These are phyloP conservation scores for Aldabrachelys gigantea DNA, from an alignment of 2,113 vertebrate genomes.

Conservation along the genomic window DNA sequence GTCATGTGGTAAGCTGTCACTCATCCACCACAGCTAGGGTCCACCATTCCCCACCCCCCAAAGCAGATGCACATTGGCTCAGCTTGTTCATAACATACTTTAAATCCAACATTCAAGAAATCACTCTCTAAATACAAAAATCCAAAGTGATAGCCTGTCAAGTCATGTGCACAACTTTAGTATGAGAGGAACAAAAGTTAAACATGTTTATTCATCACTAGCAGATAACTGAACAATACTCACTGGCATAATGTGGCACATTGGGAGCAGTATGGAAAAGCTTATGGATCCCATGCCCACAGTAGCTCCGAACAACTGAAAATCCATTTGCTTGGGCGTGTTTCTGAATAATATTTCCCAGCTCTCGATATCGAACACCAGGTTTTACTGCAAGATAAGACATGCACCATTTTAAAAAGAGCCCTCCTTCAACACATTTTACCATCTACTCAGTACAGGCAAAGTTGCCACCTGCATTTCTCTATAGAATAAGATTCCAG, in stretches of 20 bases:
- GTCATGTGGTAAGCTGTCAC: neutral
- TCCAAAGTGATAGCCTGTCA: neutral
- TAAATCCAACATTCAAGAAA: neutral
- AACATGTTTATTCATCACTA: neutral
- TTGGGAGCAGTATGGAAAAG: conserved; percentile 98
- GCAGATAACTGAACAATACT: conserved; percentile 63
- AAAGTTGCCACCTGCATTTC: neutral
- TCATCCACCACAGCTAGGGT: neutral
- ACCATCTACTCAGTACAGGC: neutral
- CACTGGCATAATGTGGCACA: conserved; percentile 93
- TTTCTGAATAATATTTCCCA: conserved; percentile 99
- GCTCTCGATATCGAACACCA: conserved; percentile 94
- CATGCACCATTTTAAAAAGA: neutral
- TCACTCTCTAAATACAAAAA: neutral
- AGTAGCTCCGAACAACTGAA: conserved; percentile 98
- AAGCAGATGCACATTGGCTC: neutral
- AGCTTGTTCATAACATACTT: neutral
- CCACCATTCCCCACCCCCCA: neutral
- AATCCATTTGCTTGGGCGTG: conserved; percentile 96
- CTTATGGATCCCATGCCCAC: conserved; percentile 97
- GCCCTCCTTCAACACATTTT: neutral
- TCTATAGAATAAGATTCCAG: neutral
- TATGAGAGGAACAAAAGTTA: neutral
- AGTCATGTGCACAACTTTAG: neutral
- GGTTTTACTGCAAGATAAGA: conserved; percentile 89